Evolutionary conservation across 2,888 invertebrate species (phyloP).

Genomic region (Pomacea canaliculata): DNA sequence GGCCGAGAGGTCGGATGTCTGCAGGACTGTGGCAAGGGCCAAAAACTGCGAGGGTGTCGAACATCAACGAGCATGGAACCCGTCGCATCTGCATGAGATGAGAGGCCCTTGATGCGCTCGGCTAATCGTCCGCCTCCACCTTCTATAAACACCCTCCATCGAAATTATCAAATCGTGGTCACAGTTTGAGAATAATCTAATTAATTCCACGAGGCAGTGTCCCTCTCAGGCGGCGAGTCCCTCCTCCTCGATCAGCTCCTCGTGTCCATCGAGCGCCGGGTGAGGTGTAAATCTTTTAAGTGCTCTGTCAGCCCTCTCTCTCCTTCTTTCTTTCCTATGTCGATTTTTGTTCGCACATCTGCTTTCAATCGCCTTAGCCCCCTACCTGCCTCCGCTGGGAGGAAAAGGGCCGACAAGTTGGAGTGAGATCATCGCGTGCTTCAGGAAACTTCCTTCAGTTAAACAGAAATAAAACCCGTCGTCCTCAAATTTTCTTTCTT

Average conservation of each 20-base stretch:
- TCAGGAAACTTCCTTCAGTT: too few species aligned
- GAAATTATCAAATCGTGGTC: constrained; percentile 26
- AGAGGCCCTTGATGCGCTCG: constrained; percentile 7
- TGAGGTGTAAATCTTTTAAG: constrained; percentile 8
- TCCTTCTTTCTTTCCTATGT: neutral
- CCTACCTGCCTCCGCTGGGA: too few species aligned
- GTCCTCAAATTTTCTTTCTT: too few species aligned
- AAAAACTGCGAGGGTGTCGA: too few species aligned
- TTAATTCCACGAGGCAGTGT: constrained; percentile 31
- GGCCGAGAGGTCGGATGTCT: neutral
- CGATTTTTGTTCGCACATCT: constrained; percentile 3
- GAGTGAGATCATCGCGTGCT: too few species aligned
- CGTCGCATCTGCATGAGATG: constrained; percentile 1
- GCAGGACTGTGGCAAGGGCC: neutral
- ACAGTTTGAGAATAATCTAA: constrained; percentile 28
- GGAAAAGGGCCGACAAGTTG: too few species aligned
- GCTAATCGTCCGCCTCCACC: constrained; percentile 7
- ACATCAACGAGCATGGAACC: neutral
- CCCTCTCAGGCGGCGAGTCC: constrained; percentile 1
- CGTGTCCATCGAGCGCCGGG: neutral
- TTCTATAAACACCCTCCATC: constrained; percentile 25
- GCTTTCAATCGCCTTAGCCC: constrained; percentile 5
- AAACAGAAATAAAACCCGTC: too few species aligned
- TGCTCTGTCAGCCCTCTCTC: constrained; percentile 1
- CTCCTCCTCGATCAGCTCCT: neutral